A percentile compares a stretch with the other conserved stretches of the same genome.
Conservation (phyloP, 2,888 invertebrate species). For the Volucella inflata region DNA sequence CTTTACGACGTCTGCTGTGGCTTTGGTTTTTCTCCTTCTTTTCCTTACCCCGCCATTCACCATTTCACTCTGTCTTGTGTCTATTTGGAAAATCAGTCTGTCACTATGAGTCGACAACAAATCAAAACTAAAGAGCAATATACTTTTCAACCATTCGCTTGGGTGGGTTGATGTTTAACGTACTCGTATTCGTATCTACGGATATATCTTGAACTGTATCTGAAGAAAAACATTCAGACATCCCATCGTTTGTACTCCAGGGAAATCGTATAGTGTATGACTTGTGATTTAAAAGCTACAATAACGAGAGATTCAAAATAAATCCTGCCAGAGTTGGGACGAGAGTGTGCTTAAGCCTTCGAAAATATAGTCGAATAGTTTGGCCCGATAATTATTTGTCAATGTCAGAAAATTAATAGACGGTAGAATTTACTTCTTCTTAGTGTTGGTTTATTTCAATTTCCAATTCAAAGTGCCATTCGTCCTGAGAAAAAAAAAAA, state of each 20-base stretch:
- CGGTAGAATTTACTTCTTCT: slow-evolving; percentile 36
- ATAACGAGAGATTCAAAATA: background rate
- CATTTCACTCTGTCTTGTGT: slow-evolving; percentile 6
- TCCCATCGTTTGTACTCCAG: background rate
- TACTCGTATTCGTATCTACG: background rate
- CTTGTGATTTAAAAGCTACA: slow-evolving; percentile 49
- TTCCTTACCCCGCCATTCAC: background rate
- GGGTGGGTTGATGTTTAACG: too few species aligned
- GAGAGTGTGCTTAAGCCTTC: background rate
- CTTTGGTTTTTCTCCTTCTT: slow-evolving; percentile 1
- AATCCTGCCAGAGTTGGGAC: background rate
- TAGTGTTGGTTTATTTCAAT: background rate
- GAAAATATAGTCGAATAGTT: slow-evolving; percentile 36
- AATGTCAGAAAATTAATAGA: slow-evolving; percentile 66
- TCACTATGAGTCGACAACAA: slow-evolving; percentile 53
- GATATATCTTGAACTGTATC: background rate
- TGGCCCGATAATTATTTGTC: slow-evolving; percentile 66
- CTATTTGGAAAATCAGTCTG: slow-evolving; percentile 16
- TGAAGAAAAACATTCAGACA: slow-evolving; percentile 2
- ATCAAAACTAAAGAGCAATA: slow-evolving; percentile 28
- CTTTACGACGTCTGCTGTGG: slow-evolving; percentile 30
- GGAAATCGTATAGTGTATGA: slow-evolving; percentile 22
- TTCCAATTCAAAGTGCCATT: slow-evolving; percentile 2
- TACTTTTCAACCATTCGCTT: too few species aligned
- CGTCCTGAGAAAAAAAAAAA: background rate